phyloP scores from a whole-genome alignment of 1,140 invertebrate species.

The Notospermus geniculatus region DNA sequence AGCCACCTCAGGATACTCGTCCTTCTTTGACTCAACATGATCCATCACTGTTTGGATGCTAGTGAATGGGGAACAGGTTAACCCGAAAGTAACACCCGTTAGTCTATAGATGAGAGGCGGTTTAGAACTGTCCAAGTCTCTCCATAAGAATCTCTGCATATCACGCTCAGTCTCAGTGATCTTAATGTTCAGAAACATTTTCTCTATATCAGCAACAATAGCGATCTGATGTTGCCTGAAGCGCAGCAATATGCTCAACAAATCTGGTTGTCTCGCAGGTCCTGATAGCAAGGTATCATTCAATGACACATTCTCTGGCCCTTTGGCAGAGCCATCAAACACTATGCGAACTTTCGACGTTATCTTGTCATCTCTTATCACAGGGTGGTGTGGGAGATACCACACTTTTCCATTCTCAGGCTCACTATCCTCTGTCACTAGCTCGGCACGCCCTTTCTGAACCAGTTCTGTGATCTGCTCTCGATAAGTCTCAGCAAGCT shows the following conservation, averaged over 20 bases:
- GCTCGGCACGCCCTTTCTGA: no score
- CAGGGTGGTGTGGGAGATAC: no score
- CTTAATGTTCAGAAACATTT: background rate
- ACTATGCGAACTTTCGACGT: background rate
- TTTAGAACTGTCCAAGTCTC: background rate
- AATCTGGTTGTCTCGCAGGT: background rate
- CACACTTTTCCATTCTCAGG: no score
- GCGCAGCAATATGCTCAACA: background rate
- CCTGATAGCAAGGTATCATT: slow-evolving; percentile 8
- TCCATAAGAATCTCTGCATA: slow-evolving; percentile 1
- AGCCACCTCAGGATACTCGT: background rate
- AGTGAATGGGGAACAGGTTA: background rate
- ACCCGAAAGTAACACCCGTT: background rate
- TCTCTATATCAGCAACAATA: slow-evolving; percentile 4
- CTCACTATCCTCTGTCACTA: no score
- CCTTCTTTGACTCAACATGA: background rate
- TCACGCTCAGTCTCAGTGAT: background rate
- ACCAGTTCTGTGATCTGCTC: no score
- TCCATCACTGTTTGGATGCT: background rate
- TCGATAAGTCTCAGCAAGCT: no score
- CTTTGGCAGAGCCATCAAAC: slow-evolving; percentile 1
- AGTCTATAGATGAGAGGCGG: background rate
- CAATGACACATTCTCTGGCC: background rate
- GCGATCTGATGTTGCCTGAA: background rate
- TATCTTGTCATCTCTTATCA: background rate